Conservation (phyloP, 2,113 vertebrate genomes). For the Phylloscopus whistleri region DNA sequence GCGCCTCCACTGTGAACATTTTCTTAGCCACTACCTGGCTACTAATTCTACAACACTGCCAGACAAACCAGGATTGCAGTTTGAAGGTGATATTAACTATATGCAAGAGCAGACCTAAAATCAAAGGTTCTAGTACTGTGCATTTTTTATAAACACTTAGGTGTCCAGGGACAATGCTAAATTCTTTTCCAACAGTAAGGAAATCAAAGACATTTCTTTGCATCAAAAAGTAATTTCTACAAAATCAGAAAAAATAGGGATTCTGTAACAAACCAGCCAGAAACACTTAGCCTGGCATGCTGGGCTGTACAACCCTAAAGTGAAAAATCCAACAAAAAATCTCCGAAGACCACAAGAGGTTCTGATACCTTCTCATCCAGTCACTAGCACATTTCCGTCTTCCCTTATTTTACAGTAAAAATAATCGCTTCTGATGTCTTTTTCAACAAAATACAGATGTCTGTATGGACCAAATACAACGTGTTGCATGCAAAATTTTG, state of each 20-base stretch:
- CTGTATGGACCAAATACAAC: not conserved
- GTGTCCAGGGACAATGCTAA: not conserved
- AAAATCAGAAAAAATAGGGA: not conserved
- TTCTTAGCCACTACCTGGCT: not conserved
- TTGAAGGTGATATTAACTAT: not conserved
- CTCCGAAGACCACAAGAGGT: not conserved
- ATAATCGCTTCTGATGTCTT: not conserved
- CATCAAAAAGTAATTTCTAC: not conserved
- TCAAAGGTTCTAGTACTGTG: not conserved
- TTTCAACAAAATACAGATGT: not conserved
- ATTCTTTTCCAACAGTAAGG: not conserved
- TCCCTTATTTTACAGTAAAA: not conserved
- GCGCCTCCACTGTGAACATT: not conserved
- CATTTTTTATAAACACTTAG: not conserved
- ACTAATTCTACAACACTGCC: not conserved
- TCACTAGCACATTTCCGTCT: not conserved
- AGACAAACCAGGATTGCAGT: not conserved
- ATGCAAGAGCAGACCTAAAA: not conserved
- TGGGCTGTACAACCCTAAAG: not conserved
- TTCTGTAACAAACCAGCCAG: not conserved
- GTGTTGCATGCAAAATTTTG: not conserved
- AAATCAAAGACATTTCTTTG: not conserved
- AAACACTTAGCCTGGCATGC: not conserved
- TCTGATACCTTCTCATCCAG: not conserved
- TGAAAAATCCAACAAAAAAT: not conserved